Evolutionary conservation across 2,797 vertebrate genomes (phyloP).

Genomic region (Pseudocheirus occidentalis): DNA sequence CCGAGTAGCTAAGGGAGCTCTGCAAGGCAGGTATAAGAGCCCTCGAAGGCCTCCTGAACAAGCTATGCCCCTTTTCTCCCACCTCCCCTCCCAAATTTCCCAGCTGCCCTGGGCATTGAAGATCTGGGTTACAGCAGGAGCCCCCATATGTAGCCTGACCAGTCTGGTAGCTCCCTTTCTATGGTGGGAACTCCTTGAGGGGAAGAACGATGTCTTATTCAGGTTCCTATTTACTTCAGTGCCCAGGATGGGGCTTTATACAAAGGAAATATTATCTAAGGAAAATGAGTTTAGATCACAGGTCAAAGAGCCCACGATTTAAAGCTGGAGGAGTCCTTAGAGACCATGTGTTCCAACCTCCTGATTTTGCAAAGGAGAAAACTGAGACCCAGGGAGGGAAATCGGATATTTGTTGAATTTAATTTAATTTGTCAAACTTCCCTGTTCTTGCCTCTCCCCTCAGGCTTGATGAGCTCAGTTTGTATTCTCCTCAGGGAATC

Average conservation of each 20-base stretch:
- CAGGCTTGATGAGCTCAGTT: not conserved
- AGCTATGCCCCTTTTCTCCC: not conserved
- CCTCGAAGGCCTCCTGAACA: not conserved
- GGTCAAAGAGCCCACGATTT: not conserved
- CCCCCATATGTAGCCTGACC: not conserved
- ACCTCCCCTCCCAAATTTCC: not conserved
- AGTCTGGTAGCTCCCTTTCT: not conserved
- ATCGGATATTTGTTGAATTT: not conserved
- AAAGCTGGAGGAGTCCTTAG: not conserved
- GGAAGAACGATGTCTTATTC: not conserved
- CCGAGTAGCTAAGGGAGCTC: not conserved
- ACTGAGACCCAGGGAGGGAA: not conserved
- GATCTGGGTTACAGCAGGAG: not conserved
- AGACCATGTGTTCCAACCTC: not conserved
- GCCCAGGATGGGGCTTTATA: not conserved
- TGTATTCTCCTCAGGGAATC: not conserved
- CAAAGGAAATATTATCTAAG: not conserved
- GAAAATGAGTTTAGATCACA: not conserved
- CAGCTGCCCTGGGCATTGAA: not conserved
- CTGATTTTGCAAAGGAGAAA: not conserved
- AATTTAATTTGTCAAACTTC: conserved; percentile 1
- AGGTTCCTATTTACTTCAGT: not conserved
- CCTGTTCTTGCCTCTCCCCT: not conserved
- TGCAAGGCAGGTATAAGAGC: not conserved
- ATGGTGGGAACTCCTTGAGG: not conserved